Conservation (phyloP, 2,113 vertebrate species). For the Misgurnus anguillicaudatus region DNA sequence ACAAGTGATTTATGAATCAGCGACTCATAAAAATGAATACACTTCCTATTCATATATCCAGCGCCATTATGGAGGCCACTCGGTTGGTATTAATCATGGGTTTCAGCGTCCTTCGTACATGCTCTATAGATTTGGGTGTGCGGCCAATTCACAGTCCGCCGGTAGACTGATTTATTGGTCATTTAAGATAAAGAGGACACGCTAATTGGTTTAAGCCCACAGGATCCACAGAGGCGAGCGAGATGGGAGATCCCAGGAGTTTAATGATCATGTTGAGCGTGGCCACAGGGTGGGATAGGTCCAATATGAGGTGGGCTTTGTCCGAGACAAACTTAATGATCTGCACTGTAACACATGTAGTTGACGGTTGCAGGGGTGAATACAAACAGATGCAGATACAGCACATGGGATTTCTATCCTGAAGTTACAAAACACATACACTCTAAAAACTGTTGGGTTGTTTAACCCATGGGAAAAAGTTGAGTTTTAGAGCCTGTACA, state of each 20-base stretch:
- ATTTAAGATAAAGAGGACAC: slow-evolving; percentile 57
- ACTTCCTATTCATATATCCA: slow-evolving; percentile 48
- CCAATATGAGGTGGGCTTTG: slow-evolving; percentile 1
- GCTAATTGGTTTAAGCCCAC: slow-evolving; percentile 54
- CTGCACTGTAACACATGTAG: slow-evolving; percentile 9
- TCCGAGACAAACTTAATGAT: slow-evolving; percentile 35
- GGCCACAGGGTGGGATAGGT: slow-evolving; percentile 21
- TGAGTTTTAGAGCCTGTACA: too few relatives aligned
- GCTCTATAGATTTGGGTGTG: slow-evolving; percentile 33
- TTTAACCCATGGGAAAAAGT: too few relatives aligned
- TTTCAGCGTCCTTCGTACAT: slow-evolving; percentile 20
- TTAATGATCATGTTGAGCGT: slow-evolving; percentile 52
- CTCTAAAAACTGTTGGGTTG: too few relatives aligned
- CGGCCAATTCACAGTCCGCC: slow-evolving; percentile 30
- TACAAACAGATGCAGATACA: not conserved
- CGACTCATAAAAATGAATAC: slow-evolving; percentile 24
- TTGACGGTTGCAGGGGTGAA: not conserved
- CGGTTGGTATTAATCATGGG: slow-evolving; percentile 38
- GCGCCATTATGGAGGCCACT: slow-evolving; percentile 35
- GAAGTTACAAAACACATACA: too few relatives aligned
- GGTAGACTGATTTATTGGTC: slow-evolving; percentile 54
- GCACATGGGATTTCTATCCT: too few relatives aligned
- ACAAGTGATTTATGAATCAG: slow-evolving; percentile 28
- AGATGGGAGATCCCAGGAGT: slow-evolving; percentile 46
- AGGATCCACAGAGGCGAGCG: slow-evolving; percentile 33